Conservation (phyloP, 2,113 vertebrate genomes). For the Hydropotes inermis region DNA sequence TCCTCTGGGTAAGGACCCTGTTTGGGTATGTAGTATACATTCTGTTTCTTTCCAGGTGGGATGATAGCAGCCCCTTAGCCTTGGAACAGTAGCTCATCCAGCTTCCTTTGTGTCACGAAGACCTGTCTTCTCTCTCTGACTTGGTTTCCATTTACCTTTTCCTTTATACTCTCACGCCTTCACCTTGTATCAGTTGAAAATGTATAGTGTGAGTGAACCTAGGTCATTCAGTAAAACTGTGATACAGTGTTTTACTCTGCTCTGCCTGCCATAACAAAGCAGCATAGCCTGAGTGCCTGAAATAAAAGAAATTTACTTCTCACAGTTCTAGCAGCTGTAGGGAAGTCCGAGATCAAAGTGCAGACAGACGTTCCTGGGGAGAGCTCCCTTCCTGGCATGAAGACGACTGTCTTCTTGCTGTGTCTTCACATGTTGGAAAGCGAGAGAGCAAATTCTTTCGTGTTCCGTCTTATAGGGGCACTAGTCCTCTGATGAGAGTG, state of each 20-base stretch:
- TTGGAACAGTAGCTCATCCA: neutral
- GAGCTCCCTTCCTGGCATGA: neutral
- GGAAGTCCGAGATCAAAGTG: neutral
- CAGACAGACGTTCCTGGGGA: neutral
- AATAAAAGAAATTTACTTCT: neutral
- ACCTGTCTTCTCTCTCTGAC: neutral
- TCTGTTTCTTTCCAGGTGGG: neutral
- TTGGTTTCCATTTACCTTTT: neutral
- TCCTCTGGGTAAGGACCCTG: neutral
- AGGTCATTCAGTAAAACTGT: neutral
- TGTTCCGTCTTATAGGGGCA: neutral
- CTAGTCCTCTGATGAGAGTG: too few relatives aligned
- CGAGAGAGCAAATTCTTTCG: neutral
- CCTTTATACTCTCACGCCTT: neutral
- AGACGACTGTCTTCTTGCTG: neutral
- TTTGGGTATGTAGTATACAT: fast-evolving
- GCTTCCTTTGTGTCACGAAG: neutral
- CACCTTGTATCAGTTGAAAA: neutral
- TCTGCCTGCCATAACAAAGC: neutral
- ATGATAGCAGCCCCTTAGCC: neutral
- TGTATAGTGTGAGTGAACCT: neutral
- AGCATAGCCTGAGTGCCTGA: neutral
- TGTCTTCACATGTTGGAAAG: neutral
- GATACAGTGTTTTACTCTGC: neutral
- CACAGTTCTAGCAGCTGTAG: neutral